Percentiles rank a stretch among this genome's conserved stretches.
Conservation (phyloP, 2,797 vertebrate species). For the Rhadinocentrus ornatus region DNA sequence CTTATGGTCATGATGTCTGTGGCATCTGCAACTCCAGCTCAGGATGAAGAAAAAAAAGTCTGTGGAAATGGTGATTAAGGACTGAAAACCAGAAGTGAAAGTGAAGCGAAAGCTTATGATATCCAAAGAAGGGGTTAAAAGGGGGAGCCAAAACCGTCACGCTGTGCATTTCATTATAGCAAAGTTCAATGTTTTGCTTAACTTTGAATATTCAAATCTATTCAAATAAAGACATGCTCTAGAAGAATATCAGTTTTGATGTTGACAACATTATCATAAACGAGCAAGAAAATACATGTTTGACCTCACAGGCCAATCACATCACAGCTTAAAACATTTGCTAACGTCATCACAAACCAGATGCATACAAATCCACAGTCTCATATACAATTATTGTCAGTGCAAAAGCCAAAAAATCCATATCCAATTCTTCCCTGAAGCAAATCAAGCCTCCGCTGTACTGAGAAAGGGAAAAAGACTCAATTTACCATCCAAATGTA, state of each 20-base stretch:
- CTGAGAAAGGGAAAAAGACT: conserved; percentile 51
- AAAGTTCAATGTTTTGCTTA: conserved; percentile 46
- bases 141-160: not conserved
- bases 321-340: conserved; percentile 25
- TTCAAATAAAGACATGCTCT: conserved; percentile 34
- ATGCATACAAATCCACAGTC: conserved; percentile 23
- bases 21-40: conserved; percentile 46
- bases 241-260: conserved; percentile 37
- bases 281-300: conserved; percentile 10
- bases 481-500: conserved; percentile 53
- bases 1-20: conserved; percentile 36
- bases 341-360: conserved; percentile 10
- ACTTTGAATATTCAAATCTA: conserved; percentile 70
- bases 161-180: conserved; percentile 4
- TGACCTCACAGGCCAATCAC: conserved; percentile 11
- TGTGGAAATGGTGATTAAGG: conserved; percentile 19
- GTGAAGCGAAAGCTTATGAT: not conserved
- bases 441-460: conserved; percentile 47
- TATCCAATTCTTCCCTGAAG: conserved; percentile 46
- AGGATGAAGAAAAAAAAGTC: conserved; percentile 49
- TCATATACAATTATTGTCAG: conserved; percentile 15
- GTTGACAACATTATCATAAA: conserved; percentile 25
- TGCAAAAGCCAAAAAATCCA: conserved; percentile 15
- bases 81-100: conserved; percentile 13
- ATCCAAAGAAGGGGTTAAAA: conserved; percentile 15